Conservation (phyloP, 2,888 invertebrate genomes). For the Agrotis segetum region DNA sequence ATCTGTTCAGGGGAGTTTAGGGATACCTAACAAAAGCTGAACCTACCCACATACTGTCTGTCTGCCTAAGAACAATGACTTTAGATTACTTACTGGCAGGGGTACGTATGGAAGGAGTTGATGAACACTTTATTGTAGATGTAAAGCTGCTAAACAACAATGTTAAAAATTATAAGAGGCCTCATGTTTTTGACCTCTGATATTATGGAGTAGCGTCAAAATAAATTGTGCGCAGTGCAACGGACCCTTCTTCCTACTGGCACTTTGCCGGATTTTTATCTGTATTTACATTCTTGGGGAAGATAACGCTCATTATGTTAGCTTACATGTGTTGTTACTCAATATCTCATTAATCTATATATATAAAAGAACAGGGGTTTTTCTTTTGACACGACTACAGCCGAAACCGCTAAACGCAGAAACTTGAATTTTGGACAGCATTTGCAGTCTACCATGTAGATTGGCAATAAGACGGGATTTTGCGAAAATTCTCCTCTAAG, state of each 20-base stretch:
- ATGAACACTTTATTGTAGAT: neutral
- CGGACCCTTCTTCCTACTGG: too few species aligned
- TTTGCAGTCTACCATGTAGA: too few species aligned
- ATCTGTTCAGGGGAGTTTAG: slow-evolving; percentile 49
- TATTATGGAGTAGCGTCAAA: too few species aligned
- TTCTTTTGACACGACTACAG: too few species aligned
- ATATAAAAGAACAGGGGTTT: too few species aligned
- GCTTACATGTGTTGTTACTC: slow-evolving; percentile 42
- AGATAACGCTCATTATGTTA: slow-evolving; percentile 52
- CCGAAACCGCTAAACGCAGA: too few species aligned
- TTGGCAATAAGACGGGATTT: too few species aligned
- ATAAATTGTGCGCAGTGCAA: too few species aligned
- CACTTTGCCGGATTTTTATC: slow-evolving; percentile 56
- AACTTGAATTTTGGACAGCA: too few species aligned
- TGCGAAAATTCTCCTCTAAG: too few species aligned
- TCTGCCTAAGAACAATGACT: neutral
- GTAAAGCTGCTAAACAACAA: neutral
- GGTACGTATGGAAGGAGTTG: neutral
- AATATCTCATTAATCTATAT: slow-evolving; percentile 47
- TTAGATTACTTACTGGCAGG: too few species aligned
- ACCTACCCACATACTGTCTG: neutral
- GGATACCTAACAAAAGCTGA: neutral
- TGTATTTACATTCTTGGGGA: slow-evolving; percentile 59
- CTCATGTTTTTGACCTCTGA: too few species aligned
- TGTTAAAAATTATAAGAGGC: neutral